These are phyloP conservation scores for Oncorhynchus nerka DNA, from an alignment of 2,113 vertebrate genomes.

Conservation along the genomic window DNA sequence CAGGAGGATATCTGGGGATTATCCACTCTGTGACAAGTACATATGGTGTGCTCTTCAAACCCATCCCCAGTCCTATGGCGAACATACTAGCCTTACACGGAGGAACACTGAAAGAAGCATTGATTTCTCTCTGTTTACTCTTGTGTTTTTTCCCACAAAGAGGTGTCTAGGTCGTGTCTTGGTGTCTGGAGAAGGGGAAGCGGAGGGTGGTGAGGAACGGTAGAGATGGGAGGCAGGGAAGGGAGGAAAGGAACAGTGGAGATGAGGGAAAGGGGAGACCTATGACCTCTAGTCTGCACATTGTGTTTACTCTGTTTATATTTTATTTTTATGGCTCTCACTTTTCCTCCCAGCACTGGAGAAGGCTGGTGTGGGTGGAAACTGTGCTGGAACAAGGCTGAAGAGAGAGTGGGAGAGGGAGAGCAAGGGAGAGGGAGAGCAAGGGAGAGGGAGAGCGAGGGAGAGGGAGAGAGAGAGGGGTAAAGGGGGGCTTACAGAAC, in stretches of 20 bases:
- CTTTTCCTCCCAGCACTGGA: neutral
- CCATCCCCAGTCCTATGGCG: constrained; percentile 43
- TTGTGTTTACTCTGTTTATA: constrained; percentile 27
- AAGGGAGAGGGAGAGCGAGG: neutral
- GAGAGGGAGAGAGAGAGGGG: neutral
- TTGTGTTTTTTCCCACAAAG: neutral
- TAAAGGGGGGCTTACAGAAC: too few species aligned
- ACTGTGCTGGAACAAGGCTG: neutral
- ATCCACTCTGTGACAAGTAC: constrained; percentile 68
- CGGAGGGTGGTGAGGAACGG: neutral
- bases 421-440: neutral
- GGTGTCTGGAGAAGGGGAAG: neutral
- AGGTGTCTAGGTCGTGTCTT: too few species aligned
- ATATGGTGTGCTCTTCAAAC: constrained; percentile 64
- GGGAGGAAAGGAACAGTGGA: neutral
- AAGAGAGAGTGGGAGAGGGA: neutral
- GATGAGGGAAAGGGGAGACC: constrained; percentile 12
- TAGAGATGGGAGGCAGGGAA: neutral
- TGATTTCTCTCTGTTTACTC: neutral
- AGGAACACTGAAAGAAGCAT: too few species aligned
- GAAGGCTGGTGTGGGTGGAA: constrained; percentile 12
- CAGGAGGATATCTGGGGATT: constrained; percentile 62
- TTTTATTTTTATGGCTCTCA: constrained; percentile 7
- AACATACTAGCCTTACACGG: constrained; percentile 1
- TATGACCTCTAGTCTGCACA: constrained; percentile 34